Evolutionary conservation across 2,797 vertebrate species (phyloP).

Genomic region (Euthynnus affinis): DNA sequence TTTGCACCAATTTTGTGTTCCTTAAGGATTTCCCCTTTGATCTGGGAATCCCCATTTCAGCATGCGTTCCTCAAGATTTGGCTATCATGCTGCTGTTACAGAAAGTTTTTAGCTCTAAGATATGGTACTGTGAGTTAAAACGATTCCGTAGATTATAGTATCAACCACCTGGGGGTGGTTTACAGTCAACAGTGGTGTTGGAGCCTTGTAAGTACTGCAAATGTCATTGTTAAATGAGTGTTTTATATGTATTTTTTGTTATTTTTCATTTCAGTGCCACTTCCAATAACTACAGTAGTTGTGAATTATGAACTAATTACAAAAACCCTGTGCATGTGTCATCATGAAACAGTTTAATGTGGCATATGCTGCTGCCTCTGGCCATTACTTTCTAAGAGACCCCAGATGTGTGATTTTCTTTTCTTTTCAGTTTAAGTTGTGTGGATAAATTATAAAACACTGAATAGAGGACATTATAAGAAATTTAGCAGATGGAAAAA

Average conservation of each 20-base stretch:
- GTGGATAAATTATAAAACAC: background rate
- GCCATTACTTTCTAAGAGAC: background rate
- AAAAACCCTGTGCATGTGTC: background rate
- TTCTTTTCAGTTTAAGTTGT: background rate
- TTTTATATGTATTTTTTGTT: background rate
- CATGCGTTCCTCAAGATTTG: conserved; percentile 14
- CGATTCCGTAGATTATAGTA: background rate
- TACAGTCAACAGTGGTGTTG: background rate
- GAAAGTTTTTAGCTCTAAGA: conserved; percentile 10
- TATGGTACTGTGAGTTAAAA: conserved; percentile 30
- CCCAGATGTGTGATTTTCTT: background rate
- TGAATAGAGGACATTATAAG: background rate
- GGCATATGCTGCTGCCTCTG: background rate
- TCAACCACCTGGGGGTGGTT: background rate
- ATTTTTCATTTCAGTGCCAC: background rate
- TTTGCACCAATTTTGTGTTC: conserved; percentile 51
- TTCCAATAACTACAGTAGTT: background rate
- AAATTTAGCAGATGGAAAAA: background rate
- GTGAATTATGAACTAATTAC: background rate
- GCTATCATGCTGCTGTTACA: conserved; percentile 21
- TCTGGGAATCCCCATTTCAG: conserved; percentile 40
- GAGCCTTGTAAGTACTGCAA: background rate
- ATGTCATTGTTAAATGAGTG: background rate
- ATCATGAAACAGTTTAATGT: background rate
- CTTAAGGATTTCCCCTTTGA: conserved; percentile 55